Evolutionary conservation across 2,797 vertebrate genomes (phyloP).

Genomic region (Centropyge bicolor): DNA sequence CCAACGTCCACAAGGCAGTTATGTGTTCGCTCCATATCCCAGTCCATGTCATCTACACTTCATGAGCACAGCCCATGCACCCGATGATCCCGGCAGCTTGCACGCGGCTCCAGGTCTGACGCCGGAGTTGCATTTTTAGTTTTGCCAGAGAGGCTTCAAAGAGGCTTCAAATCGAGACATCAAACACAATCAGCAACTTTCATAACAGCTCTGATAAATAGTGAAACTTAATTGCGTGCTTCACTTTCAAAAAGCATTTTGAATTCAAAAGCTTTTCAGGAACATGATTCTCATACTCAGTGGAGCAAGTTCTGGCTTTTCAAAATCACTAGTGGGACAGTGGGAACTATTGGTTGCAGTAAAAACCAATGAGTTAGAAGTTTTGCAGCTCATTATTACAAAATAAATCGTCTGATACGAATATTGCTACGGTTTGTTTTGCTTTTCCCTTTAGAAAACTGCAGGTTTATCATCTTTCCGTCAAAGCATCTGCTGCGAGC

Average conservation of each 20-base stretch:
- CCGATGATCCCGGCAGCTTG: conserved; percentile 8
- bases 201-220: conserved; percentile 32
- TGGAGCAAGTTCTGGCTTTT: conserved; percentile 7
- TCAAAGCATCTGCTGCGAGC: conserved; percentile 37
- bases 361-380: not conserved
- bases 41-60: not conserved
- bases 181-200: conserved; percentile 47
- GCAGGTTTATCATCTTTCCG: conserved; percentile 1
- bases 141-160: conserved; percentile 20
- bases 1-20: not conserved
- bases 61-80: not conserved
- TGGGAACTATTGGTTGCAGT: not conserved
- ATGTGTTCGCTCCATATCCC: conserved; percentile 1
- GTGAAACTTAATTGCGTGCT: conserved; percentile 18
- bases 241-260: conserved; percentile 19
- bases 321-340: not conserved
- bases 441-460: not conserved
- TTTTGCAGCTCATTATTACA: not conserved
- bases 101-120: conserved; percentile 12
- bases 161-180: conserved; percentile 40
- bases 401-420: not conserved
- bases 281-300: conserved; percentile 1
- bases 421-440: not conserved
- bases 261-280: conserved; percentile 22
- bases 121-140: conserved; percentile 1